Percentiles rank a stretch among this genome's conserved stretches.
These are phyloP conservation scores for Erythrolamprus reginae DNA, from an alignment of 2,113 vertebrate species.

Conservation along the genomic window DNA sequence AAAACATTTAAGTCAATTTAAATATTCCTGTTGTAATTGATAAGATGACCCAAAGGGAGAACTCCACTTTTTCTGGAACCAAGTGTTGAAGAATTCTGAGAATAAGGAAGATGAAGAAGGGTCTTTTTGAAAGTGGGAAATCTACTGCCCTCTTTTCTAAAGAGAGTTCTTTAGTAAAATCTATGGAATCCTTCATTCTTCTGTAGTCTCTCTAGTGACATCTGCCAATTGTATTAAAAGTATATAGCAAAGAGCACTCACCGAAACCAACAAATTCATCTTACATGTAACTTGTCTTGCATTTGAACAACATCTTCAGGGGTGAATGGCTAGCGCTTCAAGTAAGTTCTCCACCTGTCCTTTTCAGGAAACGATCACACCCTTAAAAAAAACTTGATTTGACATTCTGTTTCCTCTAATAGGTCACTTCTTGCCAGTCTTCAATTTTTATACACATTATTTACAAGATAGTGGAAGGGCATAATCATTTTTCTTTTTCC, in stretches of 20 bases:
- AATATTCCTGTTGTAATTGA: too few relatives aligned
- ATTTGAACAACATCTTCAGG: constrained; percentile 19
- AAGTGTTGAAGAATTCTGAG: background rate
- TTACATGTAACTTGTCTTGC: constrained; percentile 11
- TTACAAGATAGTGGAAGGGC: background rate
- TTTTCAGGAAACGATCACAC: constrained; percentile 3
- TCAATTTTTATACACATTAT: constrained; percentile 10
- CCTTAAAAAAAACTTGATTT: background rate
- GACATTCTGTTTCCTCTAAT: constrained; percentile 17
- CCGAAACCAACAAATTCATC: constrained; percentile 25
- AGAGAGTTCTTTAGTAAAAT: background rate
- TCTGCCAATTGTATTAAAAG: constrained; percentile 14
- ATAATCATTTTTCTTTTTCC: background rate
- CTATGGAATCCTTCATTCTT: background rate
- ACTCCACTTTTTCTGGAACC: background rate
- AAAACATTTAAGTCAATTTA: too few relatives aligned
- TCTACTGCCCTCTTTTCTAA: background rate
- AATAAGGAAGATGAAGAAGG: background rate
- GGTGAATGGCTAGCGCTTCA: constrained; percentile 7
- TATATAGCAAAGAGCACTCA: constrained; percentile 17
- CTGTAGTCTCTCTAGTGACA: background rate
- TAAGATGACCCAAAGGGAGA: background rate
- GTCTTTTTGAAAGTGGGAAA: background rate
- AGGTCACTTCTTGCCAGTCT: constrained; percentile 9
- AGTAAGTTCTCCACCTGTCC: constrained; percentile 4